Percentiles rank a stretch among this genome's conserved stretches.
phyloP scores from a whole-genome alignment of 1,140 invertebrate species.

The Drosophila rufa region DNA sequence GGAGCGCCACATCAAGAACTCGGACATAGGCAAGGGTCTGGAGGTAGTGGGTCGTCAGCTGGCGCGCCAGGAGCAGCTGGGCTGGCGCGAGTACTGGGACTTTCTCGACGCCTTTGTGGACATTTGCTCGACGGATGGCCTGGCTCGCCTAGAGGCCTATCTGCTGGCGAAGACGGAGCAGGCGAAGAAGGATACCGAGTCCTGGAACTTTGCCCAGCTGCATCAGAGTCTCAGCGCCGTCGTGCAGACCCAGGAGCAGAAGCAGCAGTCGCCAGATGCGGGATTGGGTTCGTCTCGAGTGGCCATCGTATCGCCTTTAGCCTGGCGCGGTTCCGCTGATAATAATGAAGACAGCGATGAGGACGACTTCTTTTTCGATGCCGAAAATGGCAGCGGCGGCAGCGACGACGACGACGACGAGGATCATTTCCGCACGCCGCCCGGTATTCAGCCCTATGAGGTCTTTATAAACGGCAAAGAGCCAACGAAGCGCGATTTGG shows the following conservation, averaged over 20 bases:
- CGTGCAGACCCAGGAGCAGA: neutral
- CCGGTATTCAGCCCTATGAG: neutral
- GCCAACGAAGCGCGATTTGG: slow-evolving; percentile 89
- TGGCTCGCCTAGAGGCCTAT: slow-evolving; percentile 91
- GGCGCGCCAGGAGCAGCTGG: slow-evolving; percentile 90
- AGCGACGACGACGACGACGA: slow-evolving; percentile 2
- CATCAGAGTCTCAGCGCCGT: slow-evolving; percentile 28
- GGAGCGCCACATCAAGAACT: slow-evolving; percentile 87
- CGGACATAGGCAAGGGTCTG: slow-evolving; percentile 93
- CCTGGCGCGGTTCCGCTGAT: neutral
- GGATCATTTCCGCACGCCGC: slow-evolving; percentile 3
- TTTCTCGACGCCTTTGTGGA: slow-evolving; percentile 93
- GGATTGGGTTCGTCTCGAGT: slow-evolving; percentile 5
- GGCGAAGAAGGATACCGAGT: slow-evolving; percentile 15
- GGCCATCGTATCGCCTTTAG: neutral
- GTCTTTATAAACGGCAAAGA: slow-evolving; percentile 83
- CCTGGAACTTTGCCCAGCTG: slow-evolving; percentile 46
- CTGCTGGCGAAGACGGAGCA: slow-evolving; percentile 86
- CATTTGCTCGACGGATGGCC: slow-evolving; percentile 89
- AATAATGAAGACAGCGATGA: neutral
- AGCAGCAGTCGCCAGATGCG: neutral
- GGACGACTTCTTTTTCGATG: slow-evolving; percentile 6
- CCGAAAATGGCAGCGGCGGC: slow-evolving; percentile 1
- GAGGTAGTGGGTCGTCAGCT: slow-evolving; percentile 92
- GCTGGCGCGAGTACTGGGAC: slow-evolving; percentile 97